phyloP scores from a whole-genome alignment of 2,797 vertebrate genomes.

The Takifugu rubripes region DNA sequence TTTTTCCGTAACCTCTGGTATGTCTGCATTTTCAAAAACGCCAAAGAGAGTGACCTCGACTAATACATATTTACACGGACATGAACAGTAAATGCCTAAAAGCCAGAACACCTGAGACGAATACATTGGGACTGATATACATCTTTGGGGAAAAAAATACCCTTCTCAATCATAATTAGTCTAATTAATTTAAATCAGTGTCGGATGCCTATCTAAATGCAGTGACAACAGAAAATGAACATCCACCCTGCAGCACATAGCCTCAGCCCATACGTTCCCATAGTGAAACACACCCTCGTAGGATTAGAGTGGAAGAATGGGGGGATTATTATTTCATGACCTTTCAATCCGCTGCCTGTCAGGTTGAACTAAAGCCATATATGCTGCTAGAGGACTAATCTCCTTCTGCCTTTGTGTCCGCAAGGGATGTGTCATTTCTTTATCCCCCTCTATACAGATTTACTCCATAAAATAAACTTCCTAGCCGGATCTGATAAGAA shows the following conservation, averaged over 20 bases:
- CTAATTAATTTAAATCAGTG: conserved; percentile 75
- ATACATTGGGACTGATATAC: background rate
- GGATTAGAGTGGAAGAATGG: conserved; percentile 75
- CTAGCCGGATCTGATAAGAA: conserved; percentile 75
- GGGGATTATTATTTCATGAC: conserved; percentile 79
- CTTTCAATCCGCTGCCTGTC: conserved; percentile 78
- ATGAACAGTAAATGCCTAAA: no score
- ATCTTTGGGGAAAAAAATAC: conserved; percentile 36
- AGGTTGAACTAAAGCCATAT: conserved; percentile 79
- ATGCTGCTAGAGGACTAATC: conserved; percentile 78
- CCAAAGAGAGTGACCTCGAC: background rate
- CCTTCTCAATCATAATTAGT: conserved; percentile 74
- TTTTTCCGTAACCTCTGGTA: no score
- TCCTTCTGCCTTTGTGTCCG: conserved; percentile 75
- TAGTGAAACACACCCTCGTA: conserved; percentile 76
- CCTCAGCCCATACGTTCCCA: conserved; percentile 69
- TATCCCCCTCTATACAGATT: conserved; percentile 77
- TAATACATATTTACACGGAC: no score
- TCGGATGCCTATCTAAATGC: conserved; percentile 71
- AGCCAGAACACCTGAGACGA: no score
- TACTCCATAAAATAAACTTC: conserved; percentile 79
- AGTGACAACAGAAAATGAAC: conserved; percentile 70
- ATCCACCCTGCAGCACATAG: conserved; percentile 65
- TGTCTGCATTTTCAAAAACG: no score
- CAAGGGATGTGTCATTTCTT: conserved; percentile 78